Percentiles rank a stretch among this genome's conserved stretches.
Evolutionary conservation across 2,797 vertebrate species (phyloP).

Genomic region (Chelon auratus): DNA sequence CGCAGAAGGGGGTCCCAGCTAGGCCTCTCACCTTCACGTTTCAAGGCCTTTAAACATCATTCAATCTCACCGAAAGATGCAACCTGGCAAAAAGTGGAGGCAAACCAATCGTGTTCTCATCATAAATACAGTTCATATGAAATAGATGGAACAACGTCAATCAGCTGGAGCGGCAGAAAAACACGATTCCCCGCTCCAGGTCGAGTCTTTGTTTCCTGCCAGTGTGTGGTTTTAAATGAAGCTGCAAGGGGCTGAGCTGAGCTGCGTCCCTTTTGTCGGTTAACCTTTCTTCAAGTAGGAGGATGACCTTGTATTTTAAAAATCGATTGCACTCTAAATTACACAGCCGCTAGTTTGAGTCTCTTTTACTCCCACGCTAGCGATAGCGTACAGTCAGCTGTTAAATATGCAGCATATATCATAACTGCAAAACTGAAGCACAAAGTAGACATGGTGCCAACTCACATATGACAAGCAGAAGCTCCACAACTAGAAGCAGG

Average conservation of each 20-base stretch:
- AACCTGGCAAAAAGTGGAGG: not conserved
- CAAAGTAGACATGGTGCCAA: not conserved
- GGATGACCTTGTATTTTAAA: slow-evolving; percentile 16
- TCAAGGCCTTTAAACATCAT: no score
- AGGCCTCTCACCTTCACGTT: no score
- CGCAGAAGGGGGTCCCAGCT: no score
- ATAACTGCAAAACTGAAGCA: not conserved
- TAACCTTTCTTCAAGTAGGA: slow-evolving; percentile 3
- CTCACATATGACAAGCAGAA: not conserved
- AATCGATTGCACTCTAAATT: slow-evolving; percentile 21
- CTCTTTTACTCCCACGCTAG: slow-evolving; percentile 10
- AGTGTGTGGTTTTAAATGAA: no score
- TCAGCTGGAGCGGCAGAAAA: no score
- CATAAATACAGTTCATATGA: no score
- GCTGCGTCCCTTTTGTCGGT: not conserved
- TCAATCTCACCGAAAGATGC: not conserved
- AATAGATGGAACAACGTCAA: no score
- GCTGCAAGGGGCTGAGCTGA: slow-evolving; percentile 3
- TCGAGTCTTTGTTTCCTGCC: no score
- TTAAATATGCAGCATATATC: slow-evolving; percentile 14
- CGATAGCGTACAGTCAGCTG: not conserved
- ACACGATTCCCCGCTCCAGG: no score
- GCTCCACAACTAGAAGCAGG: no score
- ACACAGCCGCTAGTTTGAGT: not conserved
- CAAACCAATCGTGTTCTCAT: no score